Base-by-base conservation (phyloP, 2,888 invertebrate genomes). In the Rhagonycha lutea region DNA sequence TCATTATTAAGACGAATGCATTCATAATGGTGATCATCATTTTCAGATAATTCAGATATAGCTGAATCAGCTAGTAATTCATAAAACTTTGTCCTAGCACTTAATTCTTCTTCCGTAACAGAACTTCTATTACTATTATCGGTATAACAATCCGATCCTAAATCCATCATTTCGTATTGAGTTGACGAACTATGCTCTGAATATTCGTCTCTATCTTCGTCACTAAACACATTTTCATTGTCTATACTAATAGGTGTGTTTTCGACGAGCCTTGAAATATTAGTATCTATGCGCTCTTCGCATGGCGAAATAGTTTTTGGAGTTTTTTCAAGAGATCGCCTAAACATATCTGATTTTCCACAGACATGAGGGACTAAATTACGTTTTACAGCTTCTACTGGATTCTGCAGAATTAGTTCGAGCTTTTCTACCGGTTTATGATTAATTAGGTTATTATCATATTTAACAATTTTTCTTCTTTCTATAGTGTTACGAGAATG, bases 291-390 rank as follows among this genome's bases (percentile, higher is more conserved):
- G 60, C n/a, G 83, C 88, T 92, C 92, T 84, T 91, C 90, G 82
- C 92, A 92, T 10, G 90, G 89, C 10, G 92, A 91, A 83, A 80
- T 79, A 71, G 77, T 80, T 62, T 81, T 81, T 74, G 79, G 79
- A 73, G 84, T 83, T 62, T 79, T 83, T 73, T 82, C 84, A 78
- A 83, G 83, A 83, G 85, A 86, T 86, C 84, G 86, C 87, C 89
- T 87, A 83, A 84, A 88, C 86, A 84, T 82, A 78, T 89, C 88
- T 81, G 87, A 84, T 86, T 92, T 92, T 28, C 94, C 94, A 87
- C 94, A 94, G 71, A 94, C 92, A 85, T 94, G 94, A 65, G 94
- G 94, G 83, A 94, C 92, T 79, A 94, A 88, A 86, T 94, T 94
- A 81, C 92, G 89, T 83, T 91, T 91, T 4, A 94, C 93, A 14